Evolutionary conservation across 2,113 vertebrate species (phyloP).

Genomic region (Madoqua kirkii): DNA sequence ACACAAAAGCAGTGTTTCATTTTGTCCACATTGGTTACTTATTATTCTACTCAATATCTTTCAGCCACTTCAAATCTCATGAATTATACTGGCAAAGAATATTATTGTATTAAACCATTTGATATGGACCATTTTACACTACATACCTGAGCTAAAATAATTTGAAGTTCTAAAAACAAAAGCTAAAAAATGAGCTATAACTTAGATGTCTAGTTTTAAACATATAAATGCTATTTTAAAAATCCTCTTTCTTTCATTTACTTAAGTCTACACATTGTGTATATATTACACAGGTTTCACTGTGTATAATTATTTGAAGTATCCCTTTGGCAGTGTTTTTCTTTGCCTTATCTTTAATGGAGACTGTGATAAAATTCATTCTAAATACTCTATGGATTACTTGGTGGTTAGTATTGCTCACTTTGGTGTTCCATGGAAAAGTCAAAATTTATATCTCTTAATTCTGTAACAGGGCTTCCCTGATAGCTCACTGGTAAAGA

Average conservation of each 20-base stretch:
- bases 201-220: constrained; percentile 22
- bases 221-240: constrained; percentile 33
- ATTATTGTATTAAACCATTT: background rate
- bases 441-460: background rate
- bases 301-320: constrained; percentile 16
- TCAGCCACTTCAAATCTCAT: background rate
- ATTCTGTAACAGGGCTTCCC: background rate
- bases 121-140: background rate
- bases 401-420: background rate
- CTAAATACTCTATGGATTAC: constrained; percentile 35
- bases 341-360: constrained; percentile 43
- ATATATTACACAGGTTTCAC: background rate
- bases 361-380: background rate
- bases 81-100: constrained; percentile 15
- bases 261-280: background rate
- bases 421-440: constrained; percentile 1
- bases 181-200: background rate
- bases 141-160: constrained; percentile 15
- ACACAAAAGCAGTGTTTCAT: background rate
- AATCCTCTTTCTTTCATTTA: background rate
- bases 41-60: background rate
- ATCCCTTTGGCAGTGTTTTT: background rate
- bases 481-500: background rate
- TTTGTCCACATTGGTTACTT: background rate
- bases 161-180: constrained; percentile 25